These are phyloP conservation scores for Drosophila robusta DNA, from an alignment of 2,888 invertebrate genomes.

Conservation along the genomic window DNA sequence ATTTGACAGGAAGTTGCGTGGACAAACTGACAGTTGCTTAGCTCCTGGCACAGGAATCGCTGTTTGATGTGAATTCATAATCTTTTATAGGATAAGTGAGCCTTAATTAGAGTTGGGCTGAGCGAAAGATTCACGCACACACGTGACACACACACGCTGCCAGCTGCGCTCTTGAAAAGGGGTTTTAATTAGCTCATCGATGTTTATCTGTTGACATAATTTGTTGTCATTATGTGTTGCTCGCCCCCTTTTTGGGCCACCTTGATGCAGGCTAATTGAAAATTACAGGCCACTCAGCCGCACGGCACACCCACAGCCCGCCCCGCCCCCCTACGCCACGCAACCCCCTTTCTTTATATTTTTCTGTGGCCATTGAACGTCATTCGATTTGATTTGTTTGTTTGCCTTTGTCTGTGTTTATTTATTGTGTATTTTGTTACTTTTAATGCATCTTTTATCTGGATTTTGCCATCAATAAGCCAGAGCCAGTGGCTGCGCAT, in stretches of 20 bases:
- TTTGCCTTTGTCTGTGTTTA: conserved; percentile 72
- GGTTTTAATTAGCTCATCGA: conserved; percentile 66
- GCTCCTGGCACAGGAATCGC: conserved; percentile 29
- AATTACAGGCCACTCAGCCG: conserved; percentile 59
- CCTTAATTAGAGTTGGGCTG: conserved; percentile 44
- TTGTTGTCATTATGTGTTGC: conserved; percentile 70
- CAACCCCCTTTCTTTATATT: conserved; percentile 23
- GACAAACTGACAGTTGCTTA: conserved; percentile 1
- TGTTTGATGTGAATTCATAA: conserved; percentile 22
- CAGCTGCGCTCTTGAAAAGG: conserved; percentile 32
- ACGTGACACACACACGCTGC: neutral
- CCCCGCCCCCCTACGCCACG: neutral
- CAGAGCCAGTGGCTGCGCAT: conserved; percentile 48
- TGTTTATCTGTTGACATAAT: conserved; percentile 77
- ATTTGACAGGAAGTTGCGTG: conserved; percentile 12
- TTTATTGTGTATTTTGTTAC: conserved; percentile 78
- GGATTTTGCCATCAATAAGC: conserved; percentile 75
- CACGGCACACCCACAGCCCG: conserved; percentile 8
- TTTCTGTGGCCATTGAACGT: conserved; percentile 41
- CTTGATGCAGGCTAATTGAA: conserved; percentile 70
- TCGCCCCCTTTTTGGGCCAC: conserved; percentile 35
- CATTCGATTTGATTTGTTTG: conserved; percentile 76
- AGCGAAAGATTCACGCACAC: conserved; percentile 25
- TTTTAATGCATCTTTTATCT: conserved; percentile 80
- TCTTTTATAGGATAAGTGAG: conserved; percentile 31